These are phyloP conservation scores for Pollenia griseotomentosa DNA, from an alignment of 2,888 invertebrate genomes.

Conservation along the genomic window DNA sequence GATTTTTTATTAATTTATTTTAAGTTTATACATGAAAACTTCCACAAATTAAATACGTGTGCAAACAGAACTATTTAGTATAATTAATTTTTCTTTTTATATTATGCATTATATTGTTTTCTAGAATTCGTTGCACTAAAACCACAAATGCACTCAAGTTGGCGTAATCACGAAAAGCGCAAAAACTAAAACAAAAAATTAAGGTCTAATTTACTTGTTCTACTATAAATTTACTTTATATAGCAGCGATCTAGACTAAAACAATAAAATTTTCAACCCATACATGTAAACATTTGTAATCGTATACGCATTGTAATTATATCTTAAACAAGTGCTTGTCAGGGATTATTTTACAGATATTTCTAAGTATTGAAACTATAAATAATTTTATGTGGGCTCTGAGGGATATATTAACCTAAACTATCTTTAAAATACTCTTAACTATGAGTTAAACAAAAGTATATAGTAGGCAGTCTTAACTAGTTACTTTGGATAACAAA, in stretches of 20 bases:
- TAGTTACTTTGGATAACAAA: too few relatives aligned
- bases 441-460: too few relatives aligned
- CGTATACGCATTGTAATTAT: constrained; percentile 55
- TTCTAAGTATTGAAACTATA: neutral
- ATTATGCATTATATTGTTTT: neutral
- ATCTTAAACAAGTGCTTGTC: constrained; percentile 59
- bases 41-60: constrained; percentile 22
- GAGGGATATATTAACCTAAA: neutral
- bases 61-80: constrained; percentile 11
- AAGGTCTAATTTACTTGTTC: constrained; percentile 69
- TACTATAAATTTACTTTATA: constrained; percentile 58
- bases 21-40: constrained; percentile 26
- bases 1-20: constrained; percentile 24
- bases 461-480: too few relatives aligned
- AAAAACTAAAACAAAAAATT: constrained; percentile 49
- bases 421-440: neutral
- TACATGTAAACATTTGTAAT: constrained; percentile 50
- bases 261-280: constrained; percentile 42
- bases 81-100: constrained; percentile 28
- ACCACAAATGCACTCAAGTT: constrained; percentile 63
- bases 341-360: constrained; percentile 62
- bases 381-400: neutral
- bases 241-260: constrained; percentile 49
- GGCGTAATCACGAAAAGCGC: constrained; percentile 56
- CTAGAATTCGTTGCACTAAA: constrained; percentile 45